Conservation (phyloP, 1,140 invertebrate genomes). For the Hycleus cichorii region DNA sequence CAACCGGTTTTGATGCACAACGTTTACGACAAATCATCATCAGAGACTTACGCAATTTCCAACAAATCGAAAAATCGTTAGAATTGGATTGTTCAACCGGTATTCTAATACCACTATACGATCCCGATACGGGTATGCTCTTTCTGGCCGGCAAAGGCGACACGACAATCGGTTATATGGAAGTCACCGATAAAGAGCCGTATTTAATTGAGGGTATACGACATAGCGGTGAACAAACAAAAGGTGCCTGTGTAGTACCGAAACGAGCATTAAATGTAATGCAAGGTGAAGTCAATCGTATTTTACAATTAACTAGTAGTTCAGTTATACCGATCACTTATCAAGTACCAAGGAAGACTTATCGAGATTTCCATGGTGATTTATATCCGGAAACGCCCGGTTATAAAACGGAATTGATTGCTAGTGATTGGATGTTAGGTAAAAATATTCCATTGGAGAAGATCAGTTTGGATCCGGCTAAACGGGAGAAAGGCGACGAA, state of each 20-base stretch:
- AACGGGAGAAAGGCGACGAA: slow-evolving; percentile 52
- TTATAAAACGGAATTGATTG: slow-evolving; percentile 64
- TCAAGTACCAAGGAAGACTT: slow-evolving; percentile 80
- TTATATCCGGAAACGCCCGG: slow-evolving; percentile 83
- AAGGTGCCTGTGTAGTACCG: slow-evolving; percentile 83
- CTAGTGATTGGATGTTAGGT: slow-evolving; percentile 70
- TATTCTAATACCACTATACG: slow-evolving; percentile 81
- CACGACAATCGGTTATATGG: slow-evolving; percentile 79
- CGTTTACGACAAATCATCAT: slow-evolving; percentile 79
- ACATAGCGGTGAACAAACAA: slow-evolving; percentile 80
- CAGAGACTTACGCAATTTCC: slow-evolving; percentile 76
- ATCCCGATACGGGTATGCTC: slow-evolving; percentile 88
- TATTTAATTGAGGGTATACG: slow-evolving; percentile 75
- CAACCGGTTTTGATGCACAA: slow-evolving; percentile 70
- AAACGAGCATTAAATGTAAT: slow-evolving; percentile 89
- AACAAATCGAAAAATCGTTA: slow-evolving; percentile 66
- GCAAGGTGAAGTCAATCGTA: slow-evolving; percentile 88
- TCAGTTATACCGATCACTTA: slow-evolving; percentile 88
- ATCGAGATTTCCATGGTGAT: slow-evolving; percentile 84
- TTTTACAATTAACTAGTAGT: slow-evolving; percentile 76
- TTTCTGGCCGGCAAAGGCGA: slow-evolving; percentile 89
- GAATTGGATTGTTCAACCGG: slow-evolving; percentile 86
- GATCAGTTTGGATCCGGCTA: slow-evolving; percentile 72
- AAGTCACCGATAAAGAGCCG: slow-evolving; percentile 76
- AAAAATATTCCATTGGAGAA: slow-evolving; percentile 62